A percentile compares a stretch with the other conserved stretches of the same genome.
These are phyloP conservation scores for Acanthis flammea DNA, from an alignment of 2,797 vertebrate species.

Conservation along the genomic window DNA sequence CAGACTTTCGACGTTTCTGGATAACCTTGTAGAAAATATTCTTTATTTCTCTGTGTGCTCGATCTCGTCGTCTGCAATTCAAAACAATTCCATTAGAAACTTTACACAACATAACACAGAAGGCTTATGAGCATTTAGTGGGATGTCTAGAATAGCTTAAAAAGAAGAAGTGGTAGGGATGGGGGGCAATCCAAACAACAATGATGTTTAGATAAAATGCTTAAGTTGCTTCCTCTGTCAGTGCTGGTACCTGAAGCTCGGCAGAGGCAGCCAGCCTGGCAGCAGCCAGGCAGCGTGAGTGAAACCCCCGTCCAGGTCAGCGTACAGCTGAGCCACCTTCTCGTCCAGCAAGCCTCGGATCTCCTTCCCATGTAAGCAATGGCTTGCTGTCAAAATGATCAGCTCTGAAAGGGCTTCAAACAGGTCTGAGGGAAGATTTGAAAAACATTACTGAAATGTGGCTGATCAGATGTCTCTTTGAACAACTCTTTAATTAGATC, in stretches of 20 bases:
- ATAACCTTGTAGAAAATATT: slow-evolving; percentile 93
- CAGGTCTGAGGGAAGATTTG: slow-evolving; percentile 78
- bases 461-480: not conserved
- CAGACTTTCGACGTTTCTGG: slow-evolving; percentile 84
- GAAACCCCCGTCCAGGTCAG: slow-evolving; percentile 95
- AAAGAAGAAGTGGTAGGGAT: not conserved
- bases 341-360: slow-evolving; percentile 88
- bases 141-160: not conserved
- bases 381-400: slow-evolving; percentile 96
- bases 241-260: slow-evolving; percentile 90
- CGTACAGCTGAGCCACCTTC: slow-evolving; percentile 91
- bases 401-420: slow-evolving; percentile 95
- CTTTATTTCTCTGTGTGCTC: slow-evolving; percentile 91
- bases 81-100: not conserved
- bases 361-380: slow-evolving; percentile 93
- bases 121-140: not conserved
- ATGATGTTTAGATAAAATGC: not conserved
- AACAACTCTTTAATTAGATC: not conserved
- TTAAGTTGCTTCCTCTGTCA: not conserved
- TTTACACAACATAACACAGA: not conserved
- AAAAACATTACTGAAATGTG: not conserved
- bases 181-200: not conserved
- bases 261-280: slow-evolving; percentile 93
- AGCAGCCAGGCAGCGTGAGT: slow-evolving; percentile 94
- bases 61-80: slow-evolving; percentile 84